Conservation (phyloP, 2,113 vertebrate genomes). For the Psophia crepitans region DNA sequence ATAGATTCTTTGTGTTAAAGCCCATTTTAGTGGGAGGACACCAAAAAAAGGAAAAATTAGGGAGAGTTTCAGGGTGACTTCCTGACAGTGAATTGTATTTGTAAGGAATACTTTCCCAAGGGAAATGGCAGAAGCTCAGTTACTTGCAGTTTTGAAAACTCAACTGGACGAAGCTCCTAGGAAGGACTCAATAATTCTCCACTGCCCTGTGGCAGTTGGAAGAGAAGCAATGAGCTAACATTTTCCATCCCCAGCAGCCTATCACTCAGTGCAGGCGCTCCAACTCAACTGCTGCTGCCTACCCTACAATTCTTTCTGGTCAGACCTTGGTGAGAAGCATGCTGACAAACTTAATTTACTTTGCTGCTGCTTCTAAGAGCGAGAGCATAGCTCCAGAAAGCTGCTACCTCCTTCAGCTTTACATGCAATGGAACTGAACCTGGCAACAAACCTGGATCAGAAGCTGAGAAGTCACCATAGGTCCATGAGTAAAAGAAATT, state of each 20-base stretch:
- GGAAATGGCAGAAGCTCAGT: slow-evolving; percentile 10
- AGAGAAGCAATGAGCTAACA: background rate
- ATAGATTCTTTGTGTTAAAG: slow-evolving; percentile 52
- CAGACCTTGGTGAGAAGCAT: background rate
- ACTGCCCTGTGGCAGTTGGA: background rate
- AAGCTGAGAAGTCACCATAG: background rate
- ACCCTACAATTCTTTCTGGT: background rate
- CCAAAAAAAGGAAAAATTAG: slow-evolving; percentile 38
- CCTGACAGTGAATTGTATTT: slow-evolving; percentile 50
- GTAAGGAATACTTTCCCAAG: slow-evolving; percentile 53
- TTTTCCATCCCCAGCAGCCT: slow-evolving; percentile 18
- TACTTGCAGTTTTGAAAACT: background rate
- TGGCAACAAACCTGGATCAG: background rate
- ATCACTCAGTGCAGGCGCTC: rapidly evolving
- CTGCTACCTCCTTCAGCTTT: background rate
- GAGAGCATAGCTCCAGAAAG: background rate
- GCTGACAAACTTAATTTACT: background rate
- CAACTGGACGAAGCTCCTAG: background rate
- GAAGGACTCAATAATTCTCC: background rate
- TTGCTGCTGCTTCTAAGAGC: background rate
- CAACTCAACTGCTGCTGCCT: background rate
- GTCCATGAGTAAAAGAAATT: background rate
- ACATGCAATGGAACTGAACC: background rate
- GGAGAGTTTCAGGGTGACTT: slow-evolving; percentile 48
- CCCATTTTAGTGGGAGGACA: slow-evolving; percentile 29